Evolutionary conservation across 1,140 invertebrate genomes (phyloP), one percentile per base, ranked within the genome.

Genomic region (Brachionus koreanus): DNA sequence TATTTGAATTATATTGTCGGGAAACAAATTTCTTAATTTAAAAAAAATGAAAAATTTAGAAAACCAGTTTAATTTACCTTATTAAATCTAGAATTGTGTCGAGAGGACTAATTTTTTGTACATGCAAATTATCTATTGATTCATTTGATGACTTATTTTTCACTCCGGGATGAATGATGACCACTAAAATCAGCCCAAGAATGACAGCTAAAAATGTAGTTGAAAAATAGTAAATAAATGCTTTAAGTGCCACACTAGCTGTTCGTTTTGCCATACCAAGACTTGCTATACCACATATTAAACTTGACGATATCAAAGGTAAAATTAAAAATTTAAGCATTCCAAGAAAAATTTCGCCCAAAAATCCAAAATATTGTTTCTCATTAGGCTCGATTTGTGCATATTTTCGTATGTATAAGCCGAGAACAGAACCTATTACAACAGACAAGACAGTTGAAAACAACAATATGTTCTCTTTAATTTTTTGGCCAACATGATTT

Each of bases 91-190:
- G 13, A n/a, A 42, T 35, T 23, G 76, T 81, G 23, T 81, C 76
- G 1, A 65, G 1, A n/a, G 76, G 52, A 61, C 29, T 77, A 23
- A 77, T 35, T 83, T 84, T 74, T 46, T 16, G 16, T 25, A n/a
- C 39, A 74, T 29, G 43, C 19, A 74, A 74, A 74, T 49, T 25
- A 1, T 19, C 46, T 16, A 19, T 37, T 5, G 13, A 10, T 1
- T 10, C n/a, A 6, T 57, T 16, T 5, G 5, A 1, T 3, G 33
- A 10, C 37, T 57, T 61, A 35, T 9, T 25, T n/a, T 13, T 42
- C n/a, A 23, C 35, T n/a, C 89, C 89, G 0, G 89, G 89, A 81
- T 89, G 88, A 82, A 90, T 90, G 33, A 85, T 79, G 7, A 88
- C 76, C 0, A 90, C 89, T 9, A 90, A 84, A 52, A 88, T 85